Evolutionary conservation across 1,140 invertebrate genomes (phyloP).

Genomic region (Adoxophyes honmai): DNA sequence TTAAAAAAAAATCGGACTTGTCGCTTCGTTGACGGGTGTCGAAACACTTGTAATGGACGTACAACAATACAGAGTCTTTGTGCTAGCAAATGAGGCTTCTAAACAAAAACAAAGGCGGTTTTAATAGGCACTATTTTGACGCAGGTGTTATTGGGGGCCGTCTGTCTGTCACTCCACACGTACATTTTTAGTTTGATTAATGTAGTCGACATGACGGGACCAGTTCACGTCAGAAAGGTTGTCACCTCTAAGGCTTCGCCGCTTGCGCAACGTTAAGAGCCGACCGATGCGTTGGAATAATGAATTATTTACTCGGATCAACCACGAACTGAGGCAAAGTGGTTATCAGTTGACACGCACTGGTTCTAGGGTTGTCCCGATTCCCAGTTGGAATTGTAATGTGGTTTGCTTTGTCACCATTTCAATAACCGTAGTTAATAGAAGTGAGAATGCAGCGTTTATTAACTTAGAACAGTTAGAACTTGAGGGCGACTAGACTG

Average conservation of each 20-base stretch:
- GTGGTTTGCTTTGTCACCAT: neutral
- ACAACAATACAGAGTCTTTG: constrained; percentile 55
- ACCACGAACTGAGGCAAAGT: neutral
- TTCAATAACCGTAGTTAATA: neutral
- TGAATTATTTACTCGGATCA: constrained; percentile 1
- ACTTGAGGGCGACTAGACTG: too few species aligned
- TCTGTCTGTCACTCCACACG: constrained; percentile 38
- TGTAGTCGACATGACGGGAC: constrained; percentile 35
- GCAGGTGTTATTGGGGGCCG: constrained; percentile 50
- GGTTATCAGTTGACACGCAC: neutral
- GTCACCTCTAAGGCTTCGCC: constrained; percentile 12
- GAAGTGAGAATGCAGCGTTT: neutral
- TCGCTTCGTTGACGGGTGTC: constrained; percentile 61
- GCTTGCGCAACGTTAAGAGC: constrained; percentile 19
- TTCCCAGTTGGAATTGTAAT: neutral
- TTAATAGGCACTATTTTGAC: constrained; percentile 53
- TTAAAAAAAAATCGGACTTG: constrained; percentile 52
- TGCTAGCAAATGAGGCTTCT: constrained; percentile 45
- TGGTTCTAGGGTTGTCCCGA: neutral
- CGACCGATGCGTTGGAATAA: constrained; percentile 6
- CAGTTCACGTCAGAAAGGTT: constrained; percentile 16
- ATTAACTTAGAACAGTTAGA: too few species aligned
- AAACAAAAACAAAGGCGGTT: constrained; percentile 57
- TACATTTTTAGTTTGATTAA: constrained; percentile 48
- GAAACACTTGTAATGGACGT: constrained; percentile 53